Evolutionary conservation across 2,113 vertebrate species (phyloP), one percentile per base, ranked within the genome.

Genomic region (Alethe diademata): DNA sequence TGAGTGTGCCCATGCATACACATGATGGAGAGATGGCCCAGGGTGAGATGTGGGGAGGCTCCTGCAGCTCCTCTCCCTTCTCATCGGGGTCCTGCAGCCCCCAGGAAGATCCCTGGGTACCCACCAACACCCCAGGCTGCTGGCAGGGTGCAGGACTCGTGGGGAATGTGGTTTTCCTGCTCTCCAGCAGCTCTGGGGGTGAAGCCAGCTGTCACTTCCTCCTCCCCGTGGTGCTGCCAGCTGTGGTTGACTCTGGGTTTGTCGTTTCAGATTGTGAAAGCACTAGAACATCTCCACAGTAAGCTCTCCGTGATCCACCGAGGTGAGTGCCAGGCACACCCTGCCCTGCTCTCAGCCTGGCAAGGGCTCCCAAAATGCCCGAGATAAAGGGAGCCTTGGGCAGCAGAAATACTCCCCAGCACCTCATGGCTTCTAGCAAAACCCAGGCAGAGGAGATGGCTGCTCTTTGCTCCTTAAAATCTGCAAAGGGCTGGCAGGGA

Each of bases 291-390:
- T 97, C 98, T 99, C 92, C 99, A 99, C 98, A 99, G 99, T 96
- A 99, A 99, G 72, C 99, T 99, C 94, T 99, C 99, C 57, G 99
- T 99, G 86, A 99, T 99, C 88, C 99, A 99, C 97, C 96, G 99
- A 99, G 99, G 99, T 99, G 95, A 98, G 98, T 72, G 57, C 53
- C 40, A 24, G 15, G 23, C 51, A 36, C 31, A 7, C 47, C 7
- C 4, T 88, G 9, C 2, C 1, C 3, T 7, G 18, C 84, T 43
- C 58, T n/a, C 50, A 48, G 57, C 79, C 61, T 92, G 12, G 2
- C 57, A 26, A 14, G 67, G 36, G 28, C 65, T 85, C 54, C 54
- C 73, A 47, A 57, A 81, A 67, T 7, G 29, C 53, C 76, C 0
- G 0, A 43, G 70, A 69, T 18, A 24, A 45, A 93, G 45, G 1